Percentiles rank a stretch among this genome's conserved stretches.
Conservation (phyloP, 2,797 vertebrate genomes). For the Diplodus puntazzo region DNA sequence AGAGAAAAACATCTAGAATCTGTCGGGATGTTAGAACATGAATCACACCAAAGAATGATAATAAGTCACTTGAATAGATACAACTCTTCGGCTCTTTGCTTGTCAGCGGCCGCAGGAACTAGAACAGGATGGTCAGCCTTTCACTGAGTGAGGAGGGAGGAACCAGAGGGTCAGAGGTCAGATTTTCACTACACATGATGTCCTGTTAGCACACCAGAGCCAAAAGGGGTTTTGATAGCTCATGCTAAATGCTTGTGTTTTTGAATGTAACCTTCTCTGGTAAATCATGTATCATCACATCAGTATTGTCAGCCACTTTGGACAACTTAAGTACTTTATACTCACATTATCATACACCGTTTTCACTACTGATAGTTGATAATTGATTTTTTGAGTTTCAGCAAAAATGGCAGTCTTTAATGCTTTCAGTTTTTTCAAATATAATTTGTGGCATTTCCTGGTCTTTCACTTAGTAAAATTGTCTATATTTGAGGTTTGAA, state of each 20-base stretch:
- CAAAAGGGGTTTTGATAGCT: conserved; percentile 24
- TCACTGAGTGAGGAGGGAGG: conserved; percentile 44
- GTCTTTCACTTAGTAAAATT: background rate
- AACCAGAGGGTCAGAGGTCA: conserved; percentile 59
- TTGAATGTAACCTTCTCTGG: background rate
- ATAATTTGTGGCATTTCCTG: background rate
- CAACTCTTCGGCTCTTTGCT: conserved; percentile 22
- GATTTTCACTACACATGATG: conserved; percentile 59
- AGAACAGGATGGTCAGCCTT: conserved; percentile 61
- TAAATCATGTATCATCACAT: background rate
- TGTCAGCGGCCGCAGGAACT: conserved; percentile 61
- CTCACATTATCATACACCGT: too few species aligned
- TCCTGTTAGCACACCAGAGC: conserved; percentile 50
- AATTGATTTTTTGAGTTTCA: background rate
- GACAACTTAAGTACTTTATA: too few species aligned
- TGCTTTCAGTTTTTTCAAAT: background rate
- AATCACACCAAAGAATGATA: background rate
- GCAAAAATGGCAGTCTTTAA: background rate
- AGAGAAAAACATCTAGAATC: background rate
- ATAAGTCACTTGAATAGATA: conserved; percentile 6
- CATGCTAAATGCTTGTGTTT: conserved; percentile 4
- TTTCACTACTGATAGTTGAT: too few species aligned
- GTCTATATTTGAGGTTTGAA: background rate
- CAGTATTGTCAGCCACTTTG: too few species aligned
- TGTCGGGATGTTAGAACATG: background rate